Conservation (phyloP, 2,113 vertebrate genomes). For the Hippoglossus stenolepis region DNA sequence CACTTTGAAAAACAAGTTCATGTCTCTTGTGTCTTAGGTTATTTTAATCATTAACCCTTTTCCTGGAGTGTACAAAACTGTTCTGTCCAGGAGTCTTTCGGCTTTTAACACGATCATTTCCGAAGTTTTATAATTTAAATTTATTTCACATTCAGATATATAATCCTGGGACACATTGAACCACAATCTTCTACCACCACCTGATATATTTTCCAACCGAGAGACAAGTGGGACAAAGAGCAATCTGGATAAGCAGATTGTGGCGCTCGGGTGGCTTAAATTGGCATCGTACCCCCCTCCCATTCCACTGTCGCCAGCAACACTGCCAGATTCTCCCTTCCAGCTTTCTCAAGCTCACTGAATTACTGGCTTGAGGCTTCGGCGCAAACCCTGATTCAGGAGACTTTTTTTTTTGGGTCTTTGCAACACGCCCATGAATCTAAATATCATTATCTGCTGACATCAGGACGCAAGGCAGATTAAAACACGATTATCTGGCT, state of each 20-base stretch:
- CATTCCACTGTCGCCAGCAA: slow-evolving; percentile 19
- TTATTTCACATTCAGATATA: background rate
- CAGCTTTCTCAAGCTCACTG: slow-evolving; percentile 52
- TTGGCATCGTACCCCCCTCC: slow-evolving; percentile 30
- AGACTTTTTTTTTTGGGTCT: slow-evolving; percentile 45
- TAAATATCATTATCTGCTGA: slow-evolving; percentile 68
- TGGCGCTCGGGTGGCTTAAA: slow-evolving; percentile 52
- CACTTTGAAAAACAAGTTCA: background rate
- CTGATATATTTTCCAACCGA: slow-evolving; percentile 40
- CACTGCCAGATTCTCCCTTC: slow-evolving; percentile 51
- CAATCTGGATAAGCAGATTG: slow-evolving; percentile 75
- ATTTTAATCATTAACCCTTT: too few species aligned
- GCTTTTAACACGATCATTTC: too few species aligned
- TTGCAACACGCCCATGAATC: slow-evolving; percentile 53
- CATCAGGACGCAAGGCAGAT: slow-evolving; percentile 69
- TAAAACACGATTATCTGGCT: slow-evolving; percentile 65
- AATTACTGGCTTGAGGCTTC: slow-evolving; percentile 46
- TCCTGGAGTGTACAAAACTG: too few species aligned
- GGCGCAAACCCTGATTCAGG: slow-evolving; percentile 46
- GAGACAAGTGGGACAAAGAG: slow-evolving; percentile 60
- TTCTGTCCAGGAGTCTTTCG: too few species aligned
- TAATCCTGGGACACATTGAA: background rate
- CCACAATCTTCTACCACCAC: slow-evolving; percentile 20
- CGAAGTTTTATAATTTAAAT: too few species aligned
- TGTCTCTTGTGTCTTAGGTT: too few species aligned